Percentiles rank a stretch among this genome's conserved stretches.
Evolutionary conservation across 1,140 invertebrate species (phyloP).

Genomic region (Leptinotarsa texana): DNA sequence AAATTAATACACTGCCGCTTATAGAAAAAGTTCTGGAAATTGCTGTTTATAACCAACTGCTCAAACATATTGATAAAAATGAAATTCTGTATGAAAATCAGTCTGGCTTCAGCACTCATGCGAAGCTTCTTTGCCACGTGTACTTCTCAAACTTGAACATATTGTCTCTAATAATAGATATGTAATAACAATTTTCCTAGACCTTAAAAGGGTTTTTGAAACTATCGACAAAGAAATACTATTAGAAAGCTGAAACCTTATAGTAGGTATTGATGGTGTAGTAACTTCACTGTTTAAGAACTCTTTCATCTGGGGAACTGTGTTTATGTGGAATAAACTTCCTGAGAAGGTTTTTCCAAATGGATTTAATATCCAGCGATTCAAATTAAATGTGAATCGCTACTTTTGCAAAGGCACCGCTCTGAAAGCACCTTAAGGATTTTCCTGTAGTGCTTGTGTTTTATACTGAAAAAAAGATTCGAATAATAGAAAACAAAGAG

Average conservation of each 20-base stretch:
- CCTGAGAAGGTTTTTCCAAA: too few species aligned
- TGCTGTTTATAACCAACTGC: not conserved
- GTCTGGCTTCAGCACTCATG: not conserved
- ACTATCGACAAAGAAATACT: not conserved
- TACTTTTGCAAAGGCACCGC: too few species aligned
- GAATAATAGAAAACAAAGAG: not conserved
- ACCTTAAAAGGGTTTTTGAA: not conserved
- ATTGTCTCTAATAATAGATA: not conserved
- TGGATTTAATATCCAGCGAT: too few species aligned
- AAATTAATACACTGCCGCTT: not conserved
- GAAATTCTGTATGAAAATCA: not conserved
- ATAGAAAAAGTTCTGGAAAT: not conserved
- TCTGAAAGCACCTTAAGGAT: too few species aligned
- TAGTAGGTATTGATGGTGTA: not conserved
- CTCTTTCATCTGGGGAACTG: too few species aligned
- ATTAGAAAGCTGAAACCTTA: not conserved
- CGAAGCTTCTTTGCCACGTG: not conserved
- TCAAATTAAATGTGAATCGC: too few species aligned
- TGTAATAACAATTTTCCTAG: not conserved
- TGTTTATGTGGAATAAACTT: too few species aligned
- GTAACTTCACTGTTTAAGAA: too few species aligned
- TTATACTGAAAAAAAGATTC: too few species aligned
- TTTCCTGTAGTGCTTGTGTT: too few species aligned
- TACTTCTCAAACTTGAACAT: not conserved
- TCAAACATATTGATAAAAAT: not conserved